A percentile compares a stretch with the other conserved stretches of the same genome.
These are phyloP conservation scores for Tiphia femorata DNA, from an alignment of 2,888 invertebrate species.

Conservation along the genomic window DNA sequence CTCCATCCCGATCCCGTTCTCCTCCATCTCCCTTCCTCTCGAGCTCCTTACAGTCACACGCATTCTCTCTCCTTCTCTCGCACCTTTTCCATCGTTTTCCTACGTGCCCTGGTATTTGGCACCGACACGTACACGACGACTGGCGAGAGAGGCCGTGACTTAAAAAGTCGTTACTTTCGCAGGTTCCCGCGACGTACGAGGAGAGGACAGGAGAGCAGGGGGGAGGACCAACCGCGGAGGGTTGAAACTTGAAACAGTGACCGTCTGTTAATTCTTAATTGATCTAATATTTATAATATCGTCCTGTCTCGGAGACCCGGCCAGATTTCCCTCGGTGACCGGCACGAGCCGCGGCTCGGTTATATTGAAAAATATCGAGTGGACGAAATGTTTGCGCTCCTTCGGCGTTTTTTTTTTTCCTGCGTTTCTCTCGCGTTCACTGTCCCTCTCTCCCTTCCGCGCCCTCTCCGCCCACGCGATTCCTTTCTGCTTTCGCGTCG, in stretches of 20 bases:
- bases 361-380: slow-evolving; percentile 64
- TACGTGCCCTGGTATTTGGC: slow-evolving; percentile 38
- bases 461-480: slow-evolving; percentile 22
- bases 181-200: slow-evolving; percentile 12
- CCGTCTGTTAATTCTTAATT: slow-evolving; percentile 59
- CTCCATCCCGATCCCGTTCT: no score
- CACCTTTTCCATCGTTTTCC: slow-evolving; percentile 29
- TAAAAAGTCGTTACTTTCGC: slow-evolving; percentile 53
- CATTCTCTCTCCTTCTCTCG: no score
- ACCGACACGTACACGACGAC: slow-evolving; percentile 15
- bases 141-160: slow-evolving; percentile 37
- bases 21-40: no score
- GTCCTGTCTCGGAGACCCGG: slow-evolving; percentile 40
- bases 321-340: slow-evolving; percentile 66
- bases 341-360: slow-evolving; percentile 32
- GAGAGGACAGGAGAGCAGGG: slow-evolving; percentile 12
- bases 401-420: slow-evolving; percentile 23
- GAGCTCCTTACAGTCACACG: no score
- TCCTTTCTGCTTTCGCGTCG: no score
- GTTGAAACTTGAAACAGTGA: slow-evolving; percentile 19
- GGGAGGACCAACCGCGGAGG: neutral
- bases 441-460: slow-evolving; percentile 28
- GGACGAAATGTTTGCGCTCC: slow-evolving; percentile 52
- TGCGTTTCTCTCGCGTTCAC: slow-evolving; percentile 19
- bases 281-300: slow-evolving; percentile 64